Base-by-base conservation (phyloP, 2,113 vertebrate genomes). In the Cryptotis parvus region DNA sequence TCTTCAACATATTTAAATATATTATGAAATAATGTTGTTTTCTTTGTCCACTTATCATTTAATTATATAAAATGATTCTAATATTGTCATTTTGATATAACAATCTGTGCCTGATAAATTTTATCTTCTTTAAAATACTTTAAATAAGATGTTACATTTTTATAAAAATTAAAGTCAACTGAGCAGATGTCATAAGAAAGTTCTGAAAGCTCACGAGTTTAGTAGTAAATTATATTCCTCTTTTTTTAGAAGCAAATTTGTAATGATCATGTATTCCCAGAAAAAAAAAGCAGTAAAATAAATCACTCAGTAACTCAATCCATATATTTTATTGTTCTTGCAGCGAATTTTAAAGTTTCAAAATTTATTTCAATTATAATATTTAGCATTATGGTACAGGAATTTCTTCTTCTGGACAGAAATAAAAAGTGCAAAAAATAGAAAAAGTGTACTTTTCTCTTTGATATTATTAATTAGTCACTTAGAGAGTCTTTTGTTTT, bases 301-400 rank as follows among this genome's bases (percentile, higher is more conserved):
- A 58, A 58, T 92, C 27, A 55, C 35, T 73, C 14, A 27, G n/a
- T 58, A n/a, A 77, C 22, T 27, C 58, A 24, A 11, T 43, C 37
- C 49, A 74, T 58, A 0, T 29, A 66, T 91, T 10, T 68, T 88
- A 76, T 61, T 66, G 11, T 87, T 92, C 65, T 68, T 93, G 0
- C 80, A 22, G 81, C 70, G 49, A 90, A 75, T 63, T 79, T 63
- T 49, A 75, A 76, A 72, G 24, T 27, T 65, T 26, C n/a, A n/a
- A n/a, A 3, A 92, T 78, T 85, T 66, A 79, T 61, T 75, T 91
- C 37, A 55, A 31, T 81, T n/a, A 15, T 55, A 78, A 85, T 27
- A 91, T 87, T 93, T 88, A 82, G 78, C 74, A 63, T 93, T 87
- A 85, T 80, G n/a, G 4, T 4, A n/a, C n/a, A 58, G 70, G 9